A percentile compares a stretch with the other conserved stretches of the same genome.
These are phyloP conservation scores for Corydoras maculifer DNA, from an alignment of 2,113 vertebrate species.

Conservation along the genomic window DNA sequence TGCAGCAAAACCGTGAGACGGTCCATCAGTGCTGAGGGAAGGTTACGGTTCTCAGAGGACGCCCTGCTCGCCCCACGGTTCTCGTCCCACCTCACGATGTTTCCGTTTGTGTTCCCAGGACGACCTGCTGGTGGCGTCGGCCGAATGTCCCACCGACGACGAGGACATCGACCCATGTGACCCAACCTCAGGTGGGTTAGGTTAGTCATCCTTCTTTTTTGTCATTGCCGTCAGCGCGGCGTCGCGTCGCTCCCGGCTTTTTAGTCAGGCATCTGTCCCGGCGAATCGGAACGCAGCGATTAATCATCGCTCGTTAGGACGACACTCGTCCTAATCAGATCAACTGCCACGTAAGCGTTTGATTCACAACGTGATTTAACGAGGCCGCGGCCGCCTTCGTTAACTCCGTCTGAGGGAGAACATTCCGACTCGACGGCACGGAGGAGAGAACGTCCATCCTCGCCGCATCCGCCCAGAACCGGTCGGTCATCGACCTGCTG, in stretches of 20 bases:
- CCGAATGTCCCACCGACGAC: constrained; percentile 60
- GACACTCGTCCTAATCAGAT: background rate
- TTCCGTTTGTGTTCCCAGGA: constrained; percentile 49
- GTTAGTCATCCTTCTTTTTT: constrained; percentile 85
- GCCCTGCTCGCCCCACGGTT: too few relatives aligned
- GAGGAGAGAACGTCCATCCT: too few relatives aligned
- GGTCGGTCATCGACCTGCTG: too few relatives aligned
- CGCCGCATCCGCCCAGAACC: too few relatives aligned
- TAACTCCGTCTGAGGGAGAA: too few relatives aligned
- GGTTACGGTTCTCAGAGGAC: too few relatives aligned
- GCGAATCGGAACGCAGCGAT: background rate
- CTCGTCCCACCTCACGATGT: too few relatives aligned
- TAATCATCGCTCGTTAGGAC: background rate
- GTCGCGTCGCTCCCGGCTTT: constrained; percentile 2
- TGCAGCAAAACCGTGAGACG: too few relatives aligned
- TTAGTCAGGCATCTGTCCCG: background rate
- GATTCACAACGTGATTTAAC: too few relatives aligned
- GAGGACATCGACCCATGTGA: constrained; percentile 87
- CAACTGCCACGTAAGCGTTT: constrained; percentile 13
- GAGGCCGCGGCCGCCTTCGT: too few relatives aligned
- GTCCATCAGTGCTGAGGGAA: too few relatives aligned
- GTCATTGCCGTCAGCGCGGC: constrained; percentile 66
- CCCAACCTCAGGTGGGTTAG: constrained; percentile 92
- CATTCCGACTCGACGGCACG: too few relatives aligned
- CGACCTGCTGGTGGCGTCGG: constrained; percentile 79